Conservation (phyloP, 2,888 invertebrate species). For the Falcaria lacertinaria region DNA sequence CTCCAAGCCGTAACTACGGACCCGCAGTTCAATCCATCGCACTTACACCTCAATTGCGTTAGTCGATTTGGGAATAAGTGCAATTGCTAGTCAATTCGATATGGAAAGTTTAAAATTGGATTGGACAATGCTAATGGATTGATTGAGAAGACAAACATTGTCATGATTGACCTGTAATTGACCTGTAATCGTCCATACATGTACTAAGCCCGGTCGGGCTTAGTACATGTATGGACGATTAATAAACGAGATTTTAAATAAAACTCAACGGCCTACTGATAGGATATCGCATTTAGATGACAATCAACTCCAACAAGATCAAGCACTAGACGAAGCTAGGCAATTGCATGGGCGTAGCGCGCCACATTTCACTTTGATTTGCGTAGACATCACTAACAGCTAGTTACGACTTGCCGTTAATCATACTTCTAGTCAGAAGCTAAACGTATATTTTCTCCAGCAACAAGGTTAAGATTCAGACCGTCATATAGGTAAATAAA, state of each 20-base stretch:
- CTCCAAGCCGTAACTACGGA: slow-evolving; percentile 49
- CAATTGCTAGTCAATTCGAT: background rate
- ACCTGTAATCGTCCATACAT: too few species aligned
- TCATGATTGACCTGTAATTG: too few species aligned
- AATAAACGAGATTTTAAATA: too few species aligned
- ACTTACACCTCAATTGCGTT: background rate
- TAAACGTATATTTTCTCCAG: slow-evolving; percentile 10
- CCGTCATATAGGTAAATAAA: background rate
- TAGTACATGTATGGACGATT: too few species aligned
- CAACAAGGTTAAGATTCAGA: background rate
- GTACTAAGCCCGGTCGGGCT: too few species aligned
- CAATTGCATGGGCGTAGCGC: slow-evolving; percentile 37
- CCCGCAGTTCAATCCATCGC: background rate
- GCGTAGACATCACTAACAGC: slow-evolving; percentile 29
- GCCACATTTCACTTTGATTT: slow-evolving; percentile 41
- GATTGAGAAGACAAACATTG: too few species aligned
- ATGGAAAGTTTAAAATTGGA: too few species aligned
- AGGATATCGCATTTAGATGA: too few species aligned
- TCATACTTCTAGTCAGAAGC: slow-evolving; percentile 23
- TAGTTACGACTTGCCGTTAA: slow-evolving; percentile 25
- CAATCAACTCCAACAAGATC: slow-evolving; percentile 4
- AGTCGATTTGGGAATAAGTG: background rate
- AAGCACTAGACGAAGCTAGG: slow-evolving; percentile 20
- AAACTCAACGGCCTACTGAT: too few species aligned
- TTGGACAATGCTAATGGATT: too few species aligned